Percentiles rank a stretch among this genome's conserved stretches.
phyloP scores from a whole-genome alignment of 2,888 invertebrate species.

The Cheiracanthium punctorium region DNA sequence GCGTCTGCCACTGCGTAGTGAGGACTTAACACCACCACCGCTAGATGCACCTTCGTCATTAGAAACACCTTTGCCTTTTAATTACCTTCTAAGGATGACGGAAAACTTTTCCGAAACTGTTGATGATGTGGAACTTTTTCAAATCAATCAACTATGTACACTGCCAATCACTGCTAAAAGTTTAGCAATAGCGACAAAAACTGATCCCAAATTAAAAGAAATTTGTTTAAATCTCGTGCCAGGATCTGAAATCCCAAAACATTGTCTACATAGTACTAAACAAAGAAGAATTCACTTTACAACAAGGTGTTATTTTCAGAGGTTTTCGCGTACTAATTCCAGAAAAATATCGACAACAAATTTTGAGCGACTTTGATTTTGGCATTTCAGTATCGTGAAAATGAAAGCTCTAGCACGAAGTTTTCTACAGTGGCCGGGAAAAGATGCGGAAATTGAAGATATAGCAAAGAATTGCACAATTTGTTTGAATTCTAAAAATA shows the following conservation, averaged over 20 bases:
- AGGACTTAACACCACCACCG: background rate
- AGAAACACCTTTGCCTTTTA: too few species aligned
- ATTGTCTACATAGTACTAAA: background rate
- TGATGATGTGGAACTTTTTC: background rate
- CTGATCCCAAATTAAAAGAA: background rate
- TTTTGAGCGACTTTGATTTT: background rate
- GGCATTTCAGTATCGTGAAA: conserved; percentile 24
- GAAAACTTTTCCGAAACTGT: too few species aligned
- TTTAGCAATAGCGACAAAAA: background rate
- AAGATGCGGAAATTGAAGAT: conserved; percentile 21
- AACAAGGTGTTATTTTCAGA: background rate
- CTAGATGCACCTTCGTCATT: too few species aligned
- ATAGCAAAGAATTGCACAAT: background rate
- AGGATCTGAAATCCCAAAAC: background rate
- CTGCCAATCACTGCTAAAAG: background rate
- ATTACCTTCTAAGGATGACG: too few species aligned
- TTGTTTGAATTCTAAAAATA: conserved; percentile 3
- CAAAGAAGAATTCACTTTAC: background rate
- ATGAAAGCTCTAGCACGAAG: conserved; percentile 16
- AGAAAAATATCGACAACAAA: background rate
- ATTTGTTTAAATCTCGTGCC: background rate
- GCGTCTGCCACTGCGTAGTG: background rate
- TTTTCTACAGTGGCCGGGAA: background rate
- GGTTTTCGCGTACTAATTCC: background rate
- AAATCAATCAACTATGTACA: background rate